phyloP scores from a whole-genome alignment of 2,113 vertebrate genomes.

The Corythoichthys haematopterus region DNA sequence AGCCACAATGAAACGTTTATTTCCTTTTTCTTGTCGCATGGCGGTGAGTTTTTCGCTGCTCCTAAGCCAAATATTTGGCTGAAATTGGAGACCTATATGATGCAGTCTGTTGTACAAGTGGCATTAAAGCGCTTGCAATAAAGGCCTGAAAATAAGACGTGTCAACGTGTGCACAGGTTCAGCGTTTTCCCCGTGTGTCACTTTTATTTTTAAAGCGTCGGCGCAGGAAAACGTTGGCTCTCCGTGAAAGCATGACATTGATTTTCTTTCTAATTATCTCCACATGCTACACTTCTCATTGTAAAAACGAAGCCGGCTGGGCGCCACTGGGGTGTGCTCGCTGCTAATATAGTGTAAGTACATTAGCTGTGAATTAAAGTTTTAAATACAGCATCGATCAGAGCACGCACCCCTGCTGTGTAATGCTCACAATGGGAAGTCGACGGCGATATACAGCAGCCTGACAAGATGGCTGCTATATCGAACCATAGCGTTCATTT shows the following conservation, averaged over 20 bases:
- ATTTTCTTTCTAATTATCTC: constrained; percentile 68
- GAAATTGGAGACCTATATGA: constrained; percentile 48
- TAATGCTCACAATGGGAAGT: not conserved
- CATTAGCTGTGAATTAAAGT: constrained; percentile 65
- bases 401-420: constrained; percentile 31
- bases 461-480: not conserved
- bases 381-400: constrained; percentile 50
- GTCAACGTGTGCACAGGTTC: constrained; percentile 24
- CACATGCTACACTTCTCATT: constrained; percentile 57
- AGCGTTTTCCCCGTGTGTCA: constrained; percentile 22
- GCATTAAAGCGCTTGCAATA: constrained; percentile 32
- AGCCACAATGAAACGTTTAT: constrained; percentile 32
- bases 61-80: constrained; percentile 48
- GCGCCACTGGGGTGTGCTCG: constrained; percentile 27
- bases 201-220: constrained; percentile 50
- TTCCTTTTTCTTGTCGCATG: constrained; percentile 11
- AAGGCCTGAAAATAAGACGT: constrained; percentile 36
- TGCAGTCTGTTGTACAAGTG: constrained; percentile 26
- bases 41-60: constrained; percentile 17
- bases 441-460: not conserved
- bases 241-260: constrained; percentile 56
- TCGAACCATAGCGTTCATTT: not conserved
- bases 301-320: constrained; percentile 14
- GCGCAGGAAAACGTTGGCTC: constrained; percentile 41
- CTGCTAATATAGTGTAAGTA: constrained; percentile 56